phyloP scores from a whole-genome alignment of 2,888 invertebrate species.

The Eilema caniola region DNA sequence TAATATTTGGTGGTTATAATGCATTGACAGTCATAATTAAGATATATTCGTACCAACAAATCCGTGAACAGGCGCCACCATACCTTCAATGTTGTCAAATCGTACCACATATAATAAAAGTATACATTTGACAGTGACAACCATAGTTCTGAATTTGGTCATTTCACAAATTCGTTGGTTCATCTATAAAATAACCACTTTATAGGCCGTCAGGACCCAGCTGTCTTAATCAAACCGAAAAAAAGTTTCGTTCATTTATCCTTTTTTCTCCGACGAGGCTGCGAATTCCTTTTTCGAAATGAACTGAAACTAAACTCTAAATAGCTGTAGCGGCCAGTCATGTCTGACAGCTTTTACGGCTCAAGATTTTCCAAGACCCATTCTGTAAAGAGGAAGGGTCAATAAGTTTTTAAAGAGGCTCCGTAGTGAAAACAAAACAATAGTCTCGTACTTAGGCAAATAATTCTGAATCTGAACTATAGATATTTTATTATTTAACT shows the following conservation, averaged over 20 bases:
- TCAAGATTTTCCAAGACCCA: conserved; percentile 3
- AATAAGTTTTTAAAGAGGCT: conserved; percentile 10
- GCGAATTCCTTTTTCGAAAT: conserved; percentile 15
- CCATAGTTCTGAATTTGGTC: too few relatives aligned
- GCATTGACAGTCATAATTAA: background rate
- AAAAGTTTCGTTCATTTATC: conserved; percentile 19
- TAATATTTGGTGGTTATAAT: too few relatives aligned
- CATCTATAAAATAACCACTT: background rate
- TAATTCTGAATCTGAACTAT: too few relatives aligned
- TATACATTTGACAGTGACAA: too few relatives aligned
- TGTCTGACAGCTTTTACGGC: conserved; percentile 14
- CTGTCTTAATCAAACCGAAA: conserved; percentile 17
- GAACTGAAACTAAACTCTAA: conserved; percentile 15
- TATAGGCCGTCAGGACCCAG: conserved; percentile 8
- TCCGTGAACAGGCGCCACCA: too few relatives aligned
- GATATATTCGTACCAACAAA: too few relatives aligned
- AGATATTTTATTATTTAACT: too few relatives aligned
- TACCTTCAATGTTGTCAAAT: too few relatives aligned
- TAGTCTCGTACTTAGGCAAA: background rate
- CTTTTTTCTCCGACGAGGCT: conserved; percentile 9
- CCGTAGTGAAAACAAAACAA: conserved; percentile 1
- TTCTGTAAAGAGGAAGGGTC: conserved; percentile 9
- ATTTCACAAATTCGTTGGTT: too few relatives aligned
- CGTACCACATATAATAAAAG: too few relatives aligned
- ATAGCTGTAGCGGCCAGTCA: conserved; percentile 17